A percentile compares a stretch with the other conserved stretches of the same genome.
Evolutionary conservation across 2,888 invertebrate genomes (phyloP).

Genomic region (Agrotis puta): DNA sequence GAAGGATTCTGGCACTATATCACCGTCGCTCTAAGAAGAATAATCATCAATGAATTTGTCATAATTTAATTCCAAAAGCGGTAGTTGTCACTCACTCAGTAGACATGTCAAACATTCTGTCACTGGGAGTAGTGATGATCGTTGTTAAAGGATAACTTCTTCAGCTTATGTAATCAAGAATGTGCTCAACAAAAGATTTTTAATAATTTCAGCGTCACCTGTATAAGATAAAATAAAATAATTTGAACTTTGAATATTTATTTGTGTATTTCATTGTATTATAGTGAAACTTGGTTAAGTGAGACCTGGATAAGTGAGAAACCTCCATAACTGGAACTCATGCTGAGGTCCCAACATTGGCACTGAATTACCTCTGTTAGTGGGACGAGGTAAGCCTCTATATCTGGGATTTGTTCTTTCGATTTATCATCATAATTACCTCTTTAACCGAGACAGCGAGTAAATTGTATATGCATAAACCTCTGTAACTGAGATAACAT

Average conservation of each 20-base stretch:
- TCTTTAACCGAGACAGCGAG: not conserved
- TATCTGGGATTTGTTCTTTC: not conserved
- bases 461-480: not conserved
- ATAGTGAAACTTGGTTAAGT: not conserved
- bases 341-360: not conserved
- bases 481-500: not conserved
- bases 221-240: too few species aligned
- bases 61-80: not conserved
- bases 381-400: not conserved
- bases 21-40: not conserved
- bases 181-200: too few species aligned
- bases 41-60: not conserved
- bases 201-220: too few species aligned
- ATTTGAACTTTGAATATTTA: too few species aligned
- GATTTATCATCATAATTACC: not conserved
- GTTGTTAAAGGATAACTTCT: not conserved
- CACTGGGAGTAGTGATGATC: too few species aligned
- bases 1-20: not conserved
- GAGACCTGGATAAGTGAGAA: not conserved
- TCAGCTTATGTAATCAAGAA: not conserved
- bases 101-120: too few species aligned
- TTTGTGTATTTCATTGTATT: too few species aligned
- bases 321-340: too few species aligned
- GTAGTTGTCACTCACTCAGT: constrained; percentile 9
- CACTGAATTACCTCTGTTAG: constrained; percentile 5